Evolutionary conservation across 2,888 invertebrate species (phyloP).

Genomic region (Hydropsyche betteni): DNA sequence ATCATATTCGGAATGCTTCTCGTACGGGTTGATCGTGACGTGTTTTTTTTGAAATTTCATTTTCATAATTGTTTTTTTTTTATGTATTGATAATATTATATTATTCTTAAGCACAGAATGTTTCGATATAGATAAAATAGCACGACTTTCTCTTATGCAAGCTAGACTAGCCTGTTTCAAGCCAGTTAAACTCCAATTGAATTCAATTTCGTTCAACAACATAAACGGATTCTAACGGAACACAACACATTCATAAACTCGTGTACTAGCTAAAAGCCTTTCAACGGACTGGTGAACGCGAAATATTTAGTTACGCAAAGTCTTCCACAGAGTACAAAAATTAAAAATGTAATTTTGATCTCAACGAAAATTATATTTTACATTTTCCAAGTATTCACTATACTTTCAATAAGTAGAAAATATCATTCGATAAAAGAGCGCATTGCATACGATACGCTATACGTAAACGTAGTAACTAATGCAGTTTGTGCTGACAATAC

Average conservation of each 20-base stretch:
- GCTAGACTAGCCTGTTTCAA: background rate
- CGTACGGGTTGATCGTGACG: too few species aligned
- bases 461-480: background rate
- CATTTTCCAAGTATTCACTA: too few species aligned
- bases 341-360: background rate
- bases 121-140: constrained; percentile 1
- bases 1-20: too few species aligned
- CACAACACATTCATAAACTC: too few species aligned
- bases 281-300: background rate
- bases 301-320: too few species aligned
- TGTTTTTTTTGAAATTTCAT: too few species aligned
- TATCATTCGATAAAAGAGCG: background rate
- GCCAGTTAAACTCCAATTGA: constrained; percentile 26
- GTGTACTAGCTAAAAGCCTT: background rate
- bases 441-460: background rate
- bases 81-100: too few species aligned
- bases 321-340: too few species aligned
- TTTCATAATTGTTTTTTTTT: too few species aligned
- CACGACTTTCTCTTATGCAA: background rate
- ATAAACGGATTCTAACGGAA: background rate
- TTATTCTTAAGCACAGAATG: too few species aligned
- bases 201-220: constrained; percentile 30
- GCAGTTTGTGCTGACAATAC: constrained; percentile 19
- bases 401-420: background rate
- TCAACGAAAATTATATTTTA: background rate